Evolutionary conservation across 2,888 invertebrate species (phyloP), one percentile per base, ranked within the genome.

Genomic region (Aphelenchoides bicaudatus): DNA sequence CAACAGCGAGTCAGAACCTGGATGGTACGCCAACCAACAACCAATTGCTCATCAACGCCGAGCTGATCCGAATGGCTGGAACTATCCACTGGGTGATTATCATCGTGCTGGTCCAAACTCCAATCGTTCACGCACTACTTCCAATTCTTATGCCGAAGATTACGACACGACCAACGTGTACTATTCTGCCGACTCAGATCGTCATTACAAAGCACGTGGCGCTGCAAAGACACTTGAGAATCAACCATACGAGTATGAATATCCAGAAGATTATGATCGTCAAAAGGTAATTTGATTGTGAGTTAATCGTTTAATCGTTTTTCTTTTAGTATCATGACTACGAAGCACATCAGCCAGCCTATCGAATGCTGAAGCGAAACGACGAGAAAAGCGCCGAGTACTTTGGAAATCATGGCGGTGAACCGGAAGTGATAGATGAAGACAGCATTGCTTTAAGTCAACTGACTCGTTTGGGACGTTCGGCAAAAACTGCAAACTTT

Each of bases 321-420:
- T 10, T n/a, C 25, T 43, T 43, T 10, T n/a, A 43, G 43, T 43
- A 8, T n/a, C 43, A 43, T 10, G 43, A 43, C 13, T n/a, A 27
- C 3, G 29, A 28, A 27, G 6, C 13, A 5, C 59, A 59, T 8
- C 63, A 64, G 8, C 47, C 63, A 2, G 48, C 51, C 6, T 56
- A 71, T 39, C 68, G 66, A 10, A 60, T 64, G 68, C 29, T 64
- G 43, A 64, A 64, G 48, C 39, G 67, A 10, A 64, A 68, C 30
- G 66, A 65, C 28, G 65, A 64, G 52, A 62, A 62, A 38, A 67
- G 66, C 38, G 62, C 62, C 31, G 62, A 62, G 55, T 62, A 65
- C 39, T 66, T 62, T 28, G 65, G 65, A n/a, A 37, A 66, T 19
- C 62, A 66, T 31, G 48, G 59, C 58, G 59, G 59, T 37, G 59